A percentile compares a stretch with the other conserved stretches of the same genome.
phyloP scores from a whole-genome alignment of 2,888 invertebrate species.

The Lasioglossum figueresi region DNA sequence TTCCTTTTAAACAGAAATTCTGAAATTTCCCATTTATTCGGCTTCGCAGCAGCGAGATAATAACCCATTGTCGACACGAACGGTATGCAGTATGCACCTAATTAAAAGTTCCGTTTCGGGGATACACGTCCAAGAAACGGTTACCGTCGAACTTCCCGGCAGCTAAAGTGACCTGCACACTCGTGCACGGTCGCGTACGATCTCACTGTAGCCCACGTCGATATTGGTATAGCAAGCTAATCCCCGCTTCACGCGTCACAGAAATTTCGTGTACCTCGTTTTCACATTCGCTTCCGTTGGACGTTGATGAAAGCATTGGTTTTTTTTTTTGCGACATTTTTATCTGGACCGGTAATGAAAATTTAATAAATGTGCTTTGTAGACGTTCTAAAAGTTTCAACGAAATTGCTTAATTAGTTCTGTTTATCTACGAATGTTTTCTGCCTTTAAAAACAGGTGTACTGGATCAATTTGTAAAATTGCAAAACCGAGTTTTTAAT shows the following conservation, averaged over 20 bases:
- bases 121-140: constrained; percentile 10
- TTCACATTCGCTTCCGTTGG: neutral
- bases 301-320: neutral
- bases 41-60: neutral
- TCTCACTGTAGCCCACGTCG: neutral
- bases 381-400: neutral
- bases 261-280: neutral
- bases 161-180: neutral
- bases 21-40: neutral
- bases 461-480: neutral
- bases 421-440: neutral
- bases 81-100: constrained; percentile 12
- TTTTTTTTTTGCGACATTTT: neutral
- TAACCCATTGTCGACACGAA: constrained; percentile 2
- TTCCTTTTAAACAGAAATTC: neutral
- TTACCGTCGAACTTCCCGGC: neutral
- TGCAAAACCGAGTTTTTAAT: neutral
- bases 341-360: neutral
- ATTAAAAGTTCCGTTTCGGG: neutral
- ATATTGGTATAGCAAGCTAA: neutral
- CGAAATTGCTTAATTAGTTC: neutral
- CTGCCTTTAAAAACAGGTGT: neutral
- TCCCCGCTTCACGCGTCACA: neutral
- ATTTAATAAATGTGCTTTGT: too few relatives aligned
- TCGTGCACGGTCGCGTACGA: neutral